Conservation (phyloP, 1,140 invertebrate genomes). For the Neomicropteryx cornuta region DNA sequence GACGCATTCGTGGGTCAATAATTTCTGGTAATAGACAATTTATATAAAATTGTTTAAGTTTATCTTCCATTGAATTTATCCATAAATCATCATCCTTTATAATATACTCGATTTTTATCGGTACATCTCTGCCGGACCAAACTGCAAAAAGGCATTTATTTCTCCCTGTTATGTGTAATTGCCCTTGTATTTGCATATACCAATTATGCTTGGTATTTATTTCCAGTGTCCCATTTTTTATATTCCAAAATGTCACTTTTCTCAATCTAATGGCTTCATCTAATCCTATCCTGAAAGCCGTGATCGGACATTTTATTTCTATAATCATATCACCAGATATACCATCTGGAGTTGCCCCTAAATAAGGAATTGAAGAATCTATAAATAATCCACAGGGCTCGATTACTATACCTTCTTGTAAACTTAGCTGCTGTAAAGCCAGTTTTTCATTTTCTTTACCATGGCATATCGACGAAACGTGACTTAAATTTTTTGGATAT, state of each 20-base stretch:
- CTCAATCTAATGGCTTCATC: neutral
- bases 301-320: slow-evolving; percentile 25
- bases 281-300: slow-evolving; percentile 5
- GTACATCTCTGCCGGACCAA: slow-evolving; percentile 6
- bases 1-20: neutral
- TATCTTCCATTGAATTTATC: neutral
- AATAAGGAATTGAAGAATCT: slow-evolving; percentile 17
- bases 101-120: slow-evolving; percentile 4
- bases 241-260: neutral
- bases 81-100: slow-evolving; percentile 3
- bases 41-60: neutral
- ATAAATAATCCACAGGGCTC: slow-evolving; percentile 26
- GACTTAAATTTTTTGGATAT: slow-evolving; percentile 13
- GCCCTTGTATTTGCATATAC: slow-evolving; percentile 22
- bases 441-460: slow-evolving; percentile 21
- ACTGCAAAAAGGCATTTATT: slow-evolving; percentile 15
- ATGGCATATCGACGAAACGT: slow-evolving; percentile 14
- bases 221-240: neutral
- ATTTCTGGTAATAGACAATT: neutral
- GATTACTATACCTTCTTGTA: slow-evolving; percentile 13
- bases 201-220: slow-evolving; percentile 16
- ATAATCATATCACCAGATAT: slow-evolving; percentile 16
- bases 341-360: slow-evolving; percentile 31
- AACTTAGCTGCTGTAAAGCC: slow-evolving; percentile 17
- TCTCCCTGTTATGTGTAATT: slow-evolving; percentile 15